A percentile compares a stretch with the other conserved stretches of the same genome.
phyloP scores from a whole-genome alignment of 2,888 invertebrate species.

The Eristalis arbustorum region DNA sequence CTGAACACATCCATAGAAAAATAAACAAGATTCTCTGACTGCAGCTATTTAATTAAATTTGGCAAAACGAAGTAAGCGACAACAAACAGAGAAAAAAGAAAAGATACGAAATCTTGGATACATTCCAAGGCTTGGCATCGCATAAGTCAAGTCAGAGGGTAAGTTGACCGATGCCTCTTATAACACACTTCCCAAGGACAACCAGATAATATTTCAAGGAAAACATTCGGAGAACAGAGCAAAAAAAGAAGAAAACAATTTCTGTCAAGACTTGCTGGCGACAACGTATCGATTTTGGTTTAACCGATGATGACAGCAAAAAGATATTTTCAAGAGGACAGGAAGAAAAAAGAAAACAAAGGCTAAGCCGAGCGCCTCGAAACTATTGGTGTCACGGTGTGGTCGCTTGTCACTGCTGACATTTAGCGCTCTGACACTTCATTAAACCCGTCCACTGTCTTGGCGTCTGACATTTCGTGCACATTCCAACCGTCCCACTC shows the following conservation, averaged over 20 bases:
- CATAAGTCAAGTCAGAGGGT: slow-evolving; percentile 50
- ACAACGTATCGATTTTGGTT: slow-evolving; percentile 36
- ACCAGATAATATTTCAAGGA: slow-evolving; percentile 48
- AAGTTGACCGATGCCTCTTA: slow-evolving; percentile 37
- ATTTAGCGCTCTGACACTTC: neutral
- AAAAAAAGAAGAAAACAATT: neutral
- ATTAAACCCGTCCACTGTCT: neutral
- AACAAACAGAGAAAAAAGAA: slow-evolving; percentile 6
- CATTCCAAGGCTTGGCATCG: slow-evolving; percentile 52
- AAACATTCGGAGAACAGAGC: neutral
- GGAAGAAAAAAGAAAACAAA: no score
- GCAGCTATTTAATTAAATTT: slow-evolving; percentile 32
- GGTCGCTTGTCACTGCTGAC: neutral
- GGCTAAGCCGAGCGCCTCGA: neutral
- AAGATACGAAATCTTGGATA: slow-evolving; percentile 46
- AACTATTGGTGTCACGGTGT: neutral
- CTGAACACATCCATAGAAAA: no score
- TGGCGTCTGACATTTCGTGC: neutral
- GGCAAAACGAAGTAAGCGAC: neutral
- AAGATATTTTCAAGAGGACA: neutral
- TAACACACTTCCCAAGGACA: slow-evolving; percentile 56
- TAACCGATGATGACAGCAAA: neutral
- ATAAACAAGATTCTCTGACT: no score
- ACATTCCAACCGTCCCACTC: neutral
- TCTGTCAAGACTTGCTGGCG: slow-evolving; percentile 51